Evolutionary conservation across 2,888 invertebrate species (phyloP).

Genomic region (Operophtera brumata): DNA sequence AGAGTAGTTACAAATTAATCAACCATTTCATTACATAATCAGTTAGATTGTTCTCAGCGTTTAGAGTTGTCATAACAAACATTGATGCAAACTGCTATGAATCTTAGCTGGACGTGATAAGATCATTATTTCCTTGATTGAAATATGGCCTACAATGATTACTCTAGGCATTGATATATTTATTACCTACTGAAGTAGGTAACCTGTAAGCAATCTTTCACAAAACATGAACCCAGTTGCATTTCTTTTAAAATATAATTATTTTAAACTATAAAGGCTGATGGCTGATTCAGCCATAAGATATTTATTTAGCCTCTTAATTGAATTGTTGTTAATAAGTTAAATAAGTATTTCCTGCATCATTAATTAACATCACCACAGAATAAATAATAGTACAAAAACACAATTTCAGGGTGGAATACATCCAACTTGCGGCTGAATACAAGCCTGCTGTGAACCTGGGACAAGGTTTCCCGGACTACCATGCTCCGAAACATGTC

Average conservation of each 20-base stretch:
- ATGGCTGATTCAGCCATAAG: too few species aligned
- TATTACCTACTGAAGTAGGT: too few species aligned
- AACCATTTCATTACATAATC: constrained; percentile 3
- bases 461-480: constrained; percentile 98
- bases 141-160: background rate
- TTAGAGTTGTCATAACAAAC: background rate
- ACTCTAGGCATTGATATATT: too few species aligned
- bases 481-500: constrained; percentile 91
- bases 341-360: too few species aligned
- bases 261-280: too few species aligned
- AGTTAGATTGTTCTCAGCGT: background rate
- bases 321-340: too few species aligned
- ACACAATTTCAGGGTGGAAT: constrained; percentile 91
- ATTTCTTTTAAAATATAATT: too few species aligned
- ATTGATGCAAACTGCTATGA: background rate
- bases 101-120: background rate
- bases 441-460: constrained; percentile 92
- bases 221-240: too few species aligned
- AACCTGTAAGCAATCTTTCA: too few species aligned
- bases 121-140: background rate
- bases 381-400: too few species aligned
- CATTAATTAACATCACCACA: too few species aligned
- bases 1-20: background rate
- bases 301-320: too few species aligned
- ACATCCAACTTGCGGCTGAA: constrained; percentile 89